phyloP scores from a whole-genome alignment of 2,888 invertebrate genomes.

The Girardia tigrina region DNA sequence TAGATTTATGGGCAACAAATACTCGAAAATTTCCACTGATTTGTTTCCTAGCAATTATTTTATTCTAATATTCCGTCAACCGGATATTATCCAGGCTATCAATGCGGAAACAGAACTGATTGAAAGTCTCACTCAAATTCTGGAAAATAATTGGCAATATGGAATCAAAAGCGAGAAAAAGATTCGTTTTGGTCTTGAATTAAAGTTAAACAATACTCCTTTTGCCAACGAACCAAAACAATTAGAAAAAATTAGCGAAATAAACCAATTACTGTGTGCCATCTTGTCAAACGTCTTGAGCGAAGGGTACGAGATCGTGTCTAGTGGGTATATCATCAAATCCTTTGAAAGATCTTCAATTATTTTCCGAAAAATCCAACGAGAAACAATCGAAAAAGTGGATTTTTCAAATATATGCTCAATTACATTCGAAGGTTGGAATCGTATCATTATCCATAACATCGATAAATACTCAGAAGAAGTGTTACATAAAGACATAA shows the following conservation, averaged over 20 bases:
- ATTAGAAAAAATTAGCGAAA: constrained; percentile 23
- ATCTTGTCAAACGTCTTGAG: constrained; percentile 33
- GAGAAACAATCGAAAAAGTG: constrained; percentile 30
- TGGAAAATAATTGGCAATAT: constrained; percentile 27
- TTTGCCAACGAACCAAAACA: constrained; percentile 31
- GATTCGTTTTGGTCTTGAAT: constrained; percentile 34
- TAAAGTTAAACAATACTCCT: constrained; percentile 30
- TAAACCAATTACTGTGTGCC: constrained; percentile 21
- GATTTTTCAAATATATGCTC: background rate
- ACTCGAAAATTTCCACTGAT: constrained; percentile 34
- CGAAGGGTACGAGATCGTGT: constrained; percentile 15
- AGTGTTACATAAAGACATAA: background rate
- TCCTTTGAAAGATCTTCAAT: constrained; percentile 27
- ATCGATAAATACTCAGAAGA: background rate
- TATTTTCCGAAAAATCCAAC: background rate
- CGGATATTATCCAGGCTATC: constrained; percentile 35
- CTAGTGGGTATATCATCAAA: constrained; percentile 31
- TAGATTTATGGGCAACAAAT: constrained; percentile 37
- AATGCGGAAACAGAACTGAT: constrained; percentile 33
- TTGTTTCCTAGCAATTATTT: constrained; percentile 34
- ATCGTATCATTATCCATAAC: constrained; percentile 26
- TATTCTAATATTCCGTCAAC: constrained; percentile 35
- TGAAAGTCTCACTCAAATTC: constrained; percentile 27
- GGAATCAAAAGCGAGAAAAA: constrained; percentile 33
- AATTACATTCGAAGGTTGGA: constrained; percentile 31